Percentiles rank a stretch among this genome's conserved stretches.
Conservation (phyloP, 2,888 invertebrate species). For the Heliconius erato region DNA sequence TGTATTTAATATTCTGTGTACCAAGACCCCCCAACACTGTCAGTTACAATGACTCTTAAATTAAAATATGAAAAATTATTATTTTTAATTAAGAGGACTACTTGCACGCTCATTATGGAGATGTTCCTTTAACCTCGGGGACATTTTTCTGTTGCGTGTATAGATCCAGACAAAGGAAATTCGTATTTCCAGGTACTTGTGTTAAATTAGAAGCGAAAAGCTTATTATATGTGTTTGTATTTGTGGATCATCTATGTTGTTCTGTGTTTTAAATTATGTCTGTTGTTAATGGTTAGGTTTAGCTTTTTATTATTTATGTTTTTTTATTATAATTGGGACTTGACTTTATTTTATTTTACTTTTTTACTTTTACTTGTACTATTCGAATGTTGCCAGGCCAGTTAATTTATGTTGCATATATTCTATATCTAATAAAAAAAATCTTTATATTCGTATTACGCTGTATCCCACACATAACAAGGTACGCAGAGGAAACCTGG, state of each 20-base stretch:
- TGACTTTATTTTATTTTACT: background rate
- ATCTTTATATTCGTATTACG: background rate
- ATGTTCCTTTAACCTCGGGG: conserved; percentile 29
- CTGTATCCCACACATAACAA: background rate
- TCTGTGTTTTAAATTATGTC: background rate
- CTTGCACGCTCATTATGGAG: conserved; percentile 40
- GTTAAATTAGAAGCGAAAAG: conserved; percentile 16
- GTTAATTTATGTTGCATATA: too few relatives aligned
- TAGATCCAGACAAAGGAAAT: conserved; percentile 26
- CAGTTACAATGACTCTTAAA: conserved; percentile 47
- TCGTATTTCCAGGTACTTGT: background rate
- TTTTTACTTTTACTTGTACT: background rate
- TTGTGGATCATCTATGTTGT: background rate
- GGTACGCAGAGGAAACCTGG: background rate
- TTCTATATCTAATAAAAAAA: too few relatives aligned
- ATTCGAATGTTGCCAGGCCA: background rate
- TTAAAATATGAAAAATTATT: conserved; percentile 48
- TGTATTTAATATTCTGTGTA: conserved; percentile 37
- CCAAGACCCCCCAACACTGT: conserved; percentile 19
- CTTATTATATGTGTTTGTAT: background rate
- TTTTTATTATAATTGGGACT: background rate
- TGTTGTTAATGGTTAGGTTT: background rate
- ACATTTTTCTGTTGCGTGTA: conserved; percentile 26
- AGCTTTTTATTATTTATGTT: background rate
- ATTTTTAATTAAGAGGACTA: conserved; percentile 43